phyloP scores from a whole-genome alignment of 2,797 vertebrate genomes.

The Pseudopleuronectes americanus region DNA sequence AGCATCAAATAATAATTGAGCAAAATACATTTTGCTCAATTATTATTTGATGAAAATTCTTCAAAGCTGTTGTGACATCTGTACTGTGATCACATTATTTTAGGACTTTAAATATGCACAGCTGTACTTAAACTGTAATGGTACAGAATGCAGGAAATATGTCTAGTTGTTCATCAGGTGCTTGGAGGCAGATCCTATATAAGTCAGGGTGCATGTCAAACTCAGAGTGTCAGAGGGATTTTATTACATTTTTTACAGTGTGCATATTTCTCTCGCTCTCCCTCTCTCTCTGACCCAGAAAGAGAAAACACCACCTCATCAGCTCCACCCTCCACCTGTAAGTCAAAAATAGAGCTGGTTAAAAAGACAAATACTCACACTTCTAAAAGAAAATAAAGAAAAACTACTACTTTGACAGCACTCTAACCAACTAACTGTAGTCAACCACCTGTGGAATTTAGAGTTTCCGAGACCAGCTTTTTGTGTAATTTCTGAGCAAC shows the following conservation, averaged over 20 bases:
- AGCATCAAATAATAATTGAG: too few relatives aligned
- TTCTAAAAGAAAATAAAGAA: conserved; percentile 5
- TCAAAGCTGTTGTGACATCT: too few relatives aligned
- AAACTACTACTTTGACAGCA: conserved; percentile 13
- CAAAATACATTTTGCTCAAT: too few relatives aligned
- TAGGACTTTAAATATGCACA: too few relatives aligned
- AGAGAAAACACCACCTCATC: conserved; percentile 71
- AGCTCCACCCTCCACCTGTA: conserved; percentile 70
- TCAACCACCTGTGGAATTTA: conserved; percentile 15
- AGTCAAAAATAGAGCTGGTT: conserved; percentile 69
- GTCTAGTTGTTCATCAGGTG: background rate
- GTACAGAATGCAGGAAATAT: background rate
- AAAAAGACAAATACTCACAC: conserved; percentile 54
- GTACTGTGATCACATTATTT: too few relatives aligned
- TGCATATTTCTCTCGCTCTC: conserved; percentile 7
- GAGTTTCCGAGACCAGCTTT: conserved; percentile 20
- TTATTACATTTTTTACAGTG: conserved; percentile 41
- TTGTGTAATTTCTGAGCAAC: conserved; percentile 29
- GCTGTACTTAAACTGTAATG: too few relatives aligned
- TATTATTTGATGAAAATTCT: too few relatives aligned
- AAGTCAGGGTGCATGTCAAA: conserved; percentile 2
- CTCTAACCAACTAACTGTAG: conserved; percentile 12
- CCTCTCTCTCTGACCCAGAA: conserved; percentile 61
- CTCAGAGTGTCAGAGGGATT: conserved; percentile 13
- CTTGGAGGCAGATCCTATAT: background rate